Evolutionary conservation across 2,113 vertebrate species (phyloP), one percentile per base, ranked within the genome.

Genomic region (Oreotrochilus melanogaster): DNA sequence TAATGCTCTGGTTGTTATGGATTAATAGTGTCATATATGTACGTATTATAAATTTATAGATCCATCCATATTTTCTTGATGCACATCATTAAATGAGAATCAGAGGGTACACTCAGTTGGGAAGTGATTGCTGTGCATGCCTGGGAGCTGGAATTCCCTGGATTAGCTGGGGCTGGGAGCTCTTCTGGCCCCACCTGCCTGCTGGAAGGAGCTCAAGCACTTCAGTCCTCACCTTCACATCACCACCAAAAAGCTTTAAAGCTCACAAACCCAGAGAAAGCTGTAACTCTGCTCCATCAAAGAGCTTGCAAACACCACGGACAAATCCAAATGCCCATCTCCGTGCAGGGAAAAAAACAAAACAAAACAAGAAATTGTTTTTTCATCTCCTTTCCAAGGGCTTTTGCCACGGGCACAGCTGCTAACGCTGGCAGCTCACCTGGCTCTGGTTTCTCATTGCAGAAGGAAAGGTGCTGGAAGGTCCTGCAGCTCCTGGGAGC

Each of bases 111-210:
- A 3, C 51, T 54, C 9, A 51, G 8, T 35, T 73, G 80, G 43
- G 17, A 47, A 10, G 83, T 47, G 47, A 4, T 67, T 35, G 39
- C 48, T 80, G 67, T 78, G 64, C 2, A 0, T 42, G 54, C 7
- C 0, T 1, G 62, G 72, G 82, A 73, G 71, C 45, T 70, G 18
- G 28, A 27, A 16, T 30, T 1, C 22, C 54, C 3, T 0, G 22
- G 79, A 3, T 17, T 28, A 7, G 24, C 8, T 8, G 0, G 1
- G 43, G 3, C 0, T 22, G 33, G 50, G 15, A 31, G 47, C n/a
- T 70, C 56, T 24, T 70, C 56, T 30, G 2, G 11, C 7, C 42
- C 71, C 27, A 7, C 39, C 47, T n/a, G 17, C 28, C 72, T 12
- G 27, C 64, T 23, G 22, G 4, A 7, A 12, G 78, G 0, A 3